Evolutionary conservation across 1,140 invertebrate genomes (phyloP), one percentile per base, ranked within the genome.

Genomic region (Lordiphosa mommai): DNA sequence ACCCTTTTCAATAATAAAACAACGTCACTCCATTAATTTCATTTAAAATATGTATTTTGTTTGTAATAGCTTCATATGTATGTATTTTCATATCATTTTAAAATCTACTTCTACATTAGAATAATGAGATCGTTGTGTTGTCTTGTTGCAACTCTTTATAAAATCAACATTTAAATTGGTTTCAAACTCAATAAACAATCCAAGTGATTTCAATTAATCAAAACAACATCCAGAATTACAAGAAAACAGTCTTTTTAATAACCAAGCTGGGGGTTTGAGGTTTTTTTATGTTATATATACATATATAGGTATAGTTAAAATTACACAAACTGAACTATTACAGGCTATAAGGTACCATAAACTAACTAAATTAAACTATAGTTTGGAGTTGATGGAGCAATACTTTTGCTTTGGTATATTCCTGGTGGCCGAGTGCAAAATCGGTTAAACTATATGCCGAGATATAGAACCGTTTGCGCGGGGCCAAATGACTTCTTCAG

Each of bases 51-150:
- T 37, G 33, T 49, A 37, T 32, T 47, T 47, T 59, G 34, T 53
- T 72, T 48, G 41, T 48, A 50, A 55, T 68, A 73, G 47, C 46
- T 63, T 64, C 38, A 41, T 56, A 74, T 44, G 40, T 47, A 49
- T 52, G 13, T 27, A n/a, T 4, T 5, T 27, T 27, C n/a, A 16
- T 13, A 52, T 52, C 40, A 29, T 43, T 27, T 27, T 41, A 32
- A 29, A 6, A 14, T 5, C 9, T 32, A 32, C 8, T 36, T 23
- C 53, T 36, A 44, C 3, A 53, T 38, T 61, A 27, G 29, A 47
- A 69, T 58, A 74, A 56, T 79, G 76, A 82, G 74, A 79, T 79
- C 74, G 76, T 73, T 50, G 56, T 66, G 48, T 80, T 70, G 48
- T 74, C 74, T 73, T 82, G 80, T 65, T 66, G 74, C 48, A 36